Evolutionary conservation across 2,113 vertebrate species (phyloP).

Genomic region (Chelonoidis abingdonii): DNA sequence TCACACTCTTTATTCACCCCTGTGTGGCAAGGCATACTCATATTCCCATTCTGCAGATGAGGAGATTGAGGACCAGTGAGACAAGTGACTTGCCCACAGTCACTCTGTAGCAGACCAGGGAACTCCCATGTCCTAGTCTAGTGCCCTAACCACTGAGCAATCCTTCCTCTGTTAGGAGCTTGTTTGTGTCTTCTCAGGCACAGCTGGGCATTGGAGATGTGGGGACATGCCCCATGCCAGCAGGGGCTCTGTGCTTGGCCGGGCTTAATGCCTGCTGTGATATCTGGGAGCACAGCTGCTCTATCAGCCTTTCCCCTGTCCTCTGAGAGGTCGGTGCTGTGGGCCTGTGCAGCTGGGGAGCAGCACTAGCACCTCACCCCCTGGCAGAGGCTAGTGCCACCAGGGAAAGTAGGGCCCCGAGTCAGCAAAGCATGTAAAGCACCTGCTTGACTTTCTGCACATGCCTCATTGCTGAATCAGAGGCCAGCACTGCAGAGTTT

Average conservation of each 20-base stretch:
- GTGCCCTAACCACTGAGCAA: background rate
- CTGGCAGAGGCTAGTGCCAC: background rate
- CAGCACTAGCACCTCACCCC: background rate
- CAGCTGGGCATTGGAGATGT: background rate
- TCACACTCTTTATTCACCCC: background rate
- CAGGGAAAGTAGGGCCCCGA: background rate
- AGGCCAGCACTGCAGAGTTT: background rate
- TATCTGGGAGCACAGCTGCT: rapidly evolving
- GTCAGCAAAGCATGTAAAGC: background rate
- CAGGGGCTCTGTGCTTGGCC: background rate
- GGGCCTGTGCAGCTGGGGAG: background rate
- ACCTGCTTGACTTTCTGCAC: background rate
- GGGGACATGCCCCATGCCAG: background rate
- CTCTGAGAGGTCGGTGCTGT: background rate
- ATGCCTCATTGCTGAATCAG: background rate
- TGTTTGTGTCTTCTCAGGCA: background rate
- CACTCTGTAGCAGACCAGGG: background rate
- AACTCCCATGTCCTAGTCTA: background rate
- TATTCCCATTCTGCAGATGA: background rate
- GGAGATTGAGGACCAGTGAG: background rate
- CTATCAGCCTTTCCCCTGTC: background rate
- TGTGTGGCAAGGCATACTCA: background rate
- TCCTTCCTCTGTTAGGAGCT: background rate
- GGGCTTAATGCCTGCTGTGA: background rate
- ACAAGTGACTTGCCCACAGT: background rate